Percentiles rank a stretch among this genome's conserved stretches.
These are phyloP conservation scores for Ciconia boyciana DNA, from an alignment of 2,113 vertebrate species.

Conservation along the genomic window DNA sequence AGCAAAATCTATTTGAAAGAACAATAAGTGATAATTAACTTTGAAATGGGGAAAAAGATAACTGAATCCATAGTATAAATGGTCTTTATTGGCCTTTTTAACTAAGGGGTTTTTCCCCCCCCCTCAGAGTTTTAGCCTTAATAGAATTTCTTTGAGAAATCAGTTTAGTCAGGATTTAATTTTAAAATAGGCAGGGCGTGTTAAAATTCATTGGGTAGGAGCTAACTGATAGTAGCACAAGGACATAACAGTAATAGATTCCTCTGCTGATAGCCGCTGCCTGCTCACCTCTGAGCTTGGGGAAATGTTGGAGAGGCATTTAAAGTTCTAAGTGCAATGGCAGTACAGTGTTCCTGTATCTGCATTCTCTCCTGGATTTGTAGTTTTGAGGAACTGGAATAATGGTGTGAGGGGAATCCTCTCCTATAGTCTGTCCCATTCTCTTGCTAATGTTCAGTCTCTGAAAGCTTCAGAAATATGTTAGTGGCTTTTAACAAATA, in stretches of 20 bases:
- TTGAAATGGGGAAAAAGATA: neutral
- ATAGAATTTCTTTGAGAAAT: neutral
- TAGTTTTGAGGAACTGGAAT: neutral
- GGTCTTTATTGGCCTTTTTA: neutral
- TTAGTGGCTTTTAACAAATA: neutral
- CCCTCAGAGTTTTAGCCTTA: neutral
- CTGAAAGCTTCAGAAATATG: neutral
- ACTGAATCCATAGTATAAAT: neutral
- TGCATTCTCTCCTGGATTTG: neutral
- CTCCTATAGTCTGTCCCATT: accelerated
- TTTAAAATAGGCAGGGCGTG: neutral
- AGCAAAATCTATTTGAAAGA: neutral
- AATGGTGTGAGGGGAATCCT: neutral
- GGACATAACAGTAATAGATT: neutral
- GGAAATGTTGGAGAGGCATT: neutral
- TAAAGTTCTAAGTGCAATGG: neutral
- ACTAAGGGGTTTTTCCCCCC: accelerated
- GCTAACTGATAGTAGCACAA: neutral
- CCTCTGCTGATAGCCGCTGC: neutral
- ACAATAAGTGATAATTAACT: neutral
- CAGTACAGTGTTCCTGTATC: accelerated
- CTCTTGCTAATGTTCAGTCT: neutral
- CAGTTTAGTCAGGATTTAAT: neutral
- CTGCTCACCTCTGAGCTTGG: neutral
- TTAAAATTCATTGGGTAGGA: neutral